A percentile compares a stretch with the other conserved stretches of the same genome.
These are phyloP conservation scores for Papilio aristodemus DNA, from an alignment of 1,140 invertebrate genomes.

Conservation along the genomic window DNA sequence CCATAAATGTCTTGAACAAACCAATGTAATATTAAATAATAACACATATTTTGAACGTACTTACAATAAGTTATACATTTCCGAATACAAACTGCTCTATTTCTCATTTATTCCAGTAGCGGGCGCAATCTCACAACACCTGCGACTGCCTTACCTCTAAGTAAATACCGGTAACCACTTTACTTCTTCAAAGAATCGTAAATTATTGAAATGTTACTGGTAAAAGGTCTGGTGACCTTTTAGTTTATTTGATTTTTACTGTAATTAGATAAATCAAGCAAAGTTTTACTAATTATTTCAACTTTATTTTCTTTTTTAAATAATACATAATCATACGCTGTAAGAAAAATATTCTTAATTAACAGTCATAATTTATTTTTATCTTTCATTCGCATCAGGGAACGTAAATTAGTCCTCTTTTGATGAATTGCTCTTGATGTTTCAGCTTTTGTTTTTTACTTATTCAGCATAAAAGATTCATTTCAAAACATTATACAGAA, in stretches of 20 bases:
- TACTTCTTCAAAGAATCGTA: conserved; percentile 8
- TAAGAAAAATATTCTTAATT: conserved; percentile 9
- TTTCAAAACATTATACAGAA: not conserved
- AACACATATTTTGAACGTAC: too few relatives aligned
- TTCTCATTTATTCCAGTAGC: not conserved
- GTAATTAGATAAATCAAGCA: not conserved
- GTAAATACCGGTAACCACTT: conserved; percentile 11
- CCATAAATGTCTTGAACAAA: too few relatives aligned
- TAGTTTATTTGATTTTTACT: too few relatives aligned
- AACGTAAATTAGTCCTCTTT: conserved; percentile 15
- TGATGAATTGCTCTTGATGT: conserved; percentile 18
- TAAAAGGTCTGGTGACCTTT: too few relatives aligned
- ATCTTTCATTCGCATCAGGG: conserved; percentile 15
- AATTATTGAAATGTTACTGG: not conserved
- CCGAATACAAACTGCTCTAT: not conserved
- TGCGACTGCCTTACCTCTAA: not conserved
- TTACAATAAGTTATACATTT: too few relatives aligned
- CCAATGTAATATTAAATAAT: too few relatives aligned
- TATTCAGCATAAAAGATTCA: not conserved
- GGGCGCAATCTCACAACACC: conserved; percentile 5
- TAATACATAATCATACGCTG: not conserved
- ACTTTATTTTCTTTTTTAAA: not conserved
- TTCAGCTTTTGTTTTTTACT: conserved; percentile 8
- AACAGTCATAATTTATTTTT: conserved; percentile 20
- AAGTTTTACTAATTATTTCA: not conserved